Evolutionary conservation across 2,113 vertebrate species (phyloP).

Genomic region (Malurus cyaneus): DNA sequence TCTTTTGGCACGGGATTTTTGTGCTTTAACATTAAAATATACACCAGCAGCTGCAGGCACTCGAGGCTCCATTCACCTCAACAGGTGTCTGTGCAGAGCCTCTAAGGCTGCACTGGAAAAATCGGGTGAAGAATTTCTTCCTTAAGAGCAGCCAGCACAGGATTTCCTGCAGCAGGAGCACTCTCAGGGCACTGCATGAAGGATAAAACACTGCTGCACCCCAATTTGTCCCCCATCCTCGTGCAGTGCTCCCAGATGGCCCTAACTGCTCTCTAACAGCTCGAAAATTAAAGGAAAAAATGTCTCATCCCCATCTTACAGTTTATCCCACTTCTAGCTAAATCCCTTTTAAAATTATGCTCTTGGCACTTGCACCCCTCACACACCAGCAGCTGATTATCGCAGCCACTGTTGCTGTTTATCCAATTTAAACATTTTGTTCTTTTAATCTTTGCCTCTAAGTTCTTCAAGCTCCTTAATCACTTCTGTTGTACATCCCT

Average conservation of each 20-base stretch:
- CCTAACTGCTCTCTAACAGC: neutral
- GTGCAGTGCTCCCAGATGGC: neutral
- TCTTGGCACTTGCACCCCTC: neutral
- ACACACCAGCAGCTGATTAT: neutral
- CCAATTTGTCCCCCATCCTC: neutral
- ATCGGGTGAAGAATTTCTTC: rapidly evolving
- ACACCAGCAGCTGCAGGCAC: neutral
- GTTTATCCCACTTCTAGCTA: neutral
- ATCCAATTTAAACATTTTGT: conserved; percentile 35
- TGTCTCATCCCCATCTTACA: neutral
- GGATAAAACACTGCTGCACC: rapidly evolving
- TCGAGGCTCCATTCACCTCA: neutral
- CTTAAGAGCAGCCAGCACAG: neutral
- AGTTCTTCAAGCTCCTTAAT: conserved; percentile 33
- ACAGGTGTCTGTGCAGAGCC: neutral
- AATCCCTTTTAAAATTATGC: neutral
- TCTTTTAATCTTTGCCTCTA: conserved; percentile 40
- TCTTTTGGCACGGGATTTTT: neutral
- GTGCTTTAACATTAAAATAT: neutral
- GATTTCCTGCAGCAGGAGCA: neutral
- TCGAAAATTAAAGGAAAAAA: neutral
- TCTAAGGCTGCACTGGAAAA: neutral
- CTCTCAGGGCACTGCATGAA: neutral
- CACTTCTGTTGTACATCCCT: neutral
- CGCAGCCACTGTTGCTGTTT: neutral